Conservation (phyloP, 2,888 invertebrate genomes). For the Tromatobia lineatoria region DNA sequence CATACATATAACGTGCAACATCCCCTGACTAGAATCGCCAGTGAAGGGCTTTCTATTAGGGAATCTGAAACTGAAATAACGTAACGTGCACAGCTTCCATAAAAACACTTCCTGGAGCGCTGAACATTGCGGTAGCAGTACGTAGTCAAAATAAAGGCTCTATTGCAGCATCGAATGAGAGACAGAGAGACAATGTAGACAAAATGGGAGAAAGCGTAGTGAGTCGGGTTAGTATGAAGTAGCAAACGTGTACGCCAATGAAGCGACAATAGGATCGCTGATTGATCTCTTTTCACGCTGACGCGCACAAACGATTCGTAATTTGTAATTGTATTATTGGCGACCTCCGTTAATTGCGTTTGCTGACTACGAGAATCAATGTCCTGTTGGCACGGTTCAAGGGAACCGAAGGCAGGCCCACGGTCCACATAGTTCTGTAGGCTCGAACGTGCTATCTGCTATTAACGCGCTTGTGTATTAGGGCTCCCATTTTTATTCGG, state of each 20-base stretch:
- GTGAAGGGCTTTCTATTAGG: not conserved
- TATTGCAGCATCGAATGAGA: constrained; percentile 24
- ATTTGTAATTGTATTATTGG: constrained; percentile 78
- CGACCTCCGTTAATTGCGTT: constrained; percentile 68
- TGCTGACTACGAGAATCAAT: constrained; percentile 54
- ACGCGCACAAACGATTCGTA: constrained; percentile 76
- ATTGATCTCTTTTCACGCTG: constrained; percentile 80
- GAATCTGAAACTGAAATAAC: constrained; percentile 49
- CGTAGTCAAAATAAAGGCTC: constrained; percentile 51
- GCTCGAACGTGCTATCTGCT: not conserved
- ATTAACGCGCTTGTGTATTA: constrained; percentile 3
- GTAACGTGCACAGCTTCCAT: constrained; percentile 52
- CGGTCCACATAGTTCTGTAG: constrained; percentile 26
- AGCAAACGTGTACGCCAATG: constrained; percentile 55
- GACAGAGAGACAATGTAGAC: constrained; percentile 12
- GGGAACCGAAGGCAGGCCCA: not conserved
- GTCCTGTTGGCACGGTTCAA: constrained; percentile 12
- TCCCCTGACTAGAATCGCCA: constrained; percentile 16
- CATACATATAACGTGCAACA: constrained; percentile 20
- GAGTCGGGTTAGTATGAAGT: constrained; percentile 13
- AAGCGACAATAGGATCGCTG: constrained; percentile 78
- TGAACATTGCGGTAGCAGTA: constrained; percentile 23
- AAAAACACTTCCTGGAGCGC: constrained; percentile 27
- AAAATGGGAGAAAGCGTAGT: constrained; percentile 20
- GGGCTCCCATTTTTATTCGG: too few species aligned